These are phyloP conservation scores for Chrysocyon brachyurus DNA, from an alignment of 2,797 vertebrate genomes.

Conservation along the genomic window DNA sequence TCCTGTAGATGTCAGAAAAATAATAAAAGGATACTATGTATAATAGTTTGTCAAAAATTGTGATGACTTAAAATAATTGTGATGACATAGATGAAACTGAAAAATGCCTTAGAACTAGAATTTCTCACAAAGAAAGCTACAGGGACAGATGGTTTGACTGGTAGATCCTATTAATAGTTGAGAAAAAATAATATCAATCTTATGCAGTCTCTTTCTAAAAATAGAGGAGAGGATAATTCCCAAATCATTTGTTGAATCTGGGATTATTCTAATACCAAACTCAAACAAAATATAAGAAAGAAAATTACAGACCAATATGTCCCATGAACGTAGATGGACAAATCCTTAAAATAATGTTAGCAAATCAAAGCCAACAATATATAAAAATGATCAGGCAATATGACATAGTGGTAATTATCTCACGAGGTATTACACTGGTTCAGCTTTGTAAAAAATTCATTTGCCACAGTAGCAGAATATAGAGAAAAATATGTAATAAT, in stretches of 20 bases:
- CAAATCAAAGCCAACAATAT: neutral
- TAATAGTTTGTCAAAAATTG: neutral
- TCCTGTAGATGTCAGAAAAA: neutral
- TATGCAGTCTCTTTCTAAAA: slow-evolving; percentile 27
- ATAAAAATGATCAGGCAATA: neutral
- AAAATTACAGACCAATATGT: neutral
- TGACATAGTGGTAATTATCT: neutral
- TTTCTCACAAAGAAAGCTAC: neutral
- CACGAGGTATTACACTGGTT: neutral
- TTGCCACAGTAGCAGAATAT: neutral
- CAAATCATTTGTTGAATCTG: neutral
- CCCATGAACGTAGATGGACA: neutral
- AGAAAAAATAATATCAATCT: neutral
- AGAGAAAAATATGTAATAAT: neutral
- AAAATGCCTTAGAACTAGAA: neutral
- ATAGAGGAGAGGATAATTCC: neutral
- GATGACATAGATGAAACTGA: neutral
- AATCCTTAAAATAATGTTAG: neutral
- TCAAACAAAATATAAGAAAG: neutral
- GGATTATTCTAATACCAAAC: neutral
- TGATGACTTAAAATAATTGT: neutral
- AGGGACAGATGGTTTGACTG: neutral
- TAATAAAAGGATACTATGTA: neutral
- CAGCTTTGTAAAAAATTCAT: neutral
- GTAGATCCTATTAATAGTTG: slow-evolving; percentile 10